Base-by-base conservation (phyloP, 2,113 vertebrate genomes). In the Bubalus kerabau region DNA sequence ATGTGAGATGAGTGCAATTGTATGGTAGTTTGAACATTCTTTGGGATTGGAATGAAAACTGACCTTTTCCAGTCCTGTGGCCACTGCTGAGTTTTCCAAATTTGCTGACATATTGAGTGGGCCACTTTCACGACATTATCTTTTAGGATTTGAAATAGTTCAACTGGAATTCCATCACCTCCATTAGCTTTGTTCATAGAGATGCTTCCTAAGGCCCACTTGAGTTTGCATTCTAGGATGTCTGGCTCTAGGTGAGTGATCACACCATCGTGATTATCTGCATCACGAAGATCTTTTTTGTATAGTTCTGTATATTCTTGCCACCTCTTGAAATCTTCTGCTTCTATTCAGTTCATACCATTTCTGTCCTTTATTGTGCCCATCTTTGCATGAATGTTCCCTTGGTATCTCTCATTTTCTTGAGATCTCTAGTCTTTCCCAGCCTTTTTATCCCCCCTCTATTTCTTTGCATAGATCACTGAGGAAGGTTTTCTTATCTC, bases 391-490 rank as follows among this genome's bases (percentile, higher is more conserved):
- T 71, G 17, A 71, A 36, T 71, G 17, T 71, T 71, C n/a, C n/a
- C 17, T 71, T 36, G 9, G 9, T 36, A 36, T 36, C 17, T 36
- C 64, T 36, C n/a, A 71, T 71, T 36, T 71, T 21, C n/a, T 71
- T 71, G 64, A 67, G 17, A 71, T 21, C 64, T 71, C n/a, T 36
- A 36, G n/a, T 71, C 17, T 21, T 71, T 71, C 17, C n/a, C n/a
- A 71, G 9, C 5, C 64, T 36, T 21, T 19, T 4, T 10, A 1
- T 1, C 4, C 4, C 1, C 3, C 32, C n/a, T 48, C 10, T 36
- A 71, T 21, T 71, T 71, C 17, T 71, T 71, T 71, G 64, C 64
- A 71, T 11, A 5, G 2, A 71, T 71, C 64, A 36, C n/a, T 36
- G n/a, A 71, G 17, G 64, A 36, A 71, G 17, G n/a, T 8, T 36